Conservation (phyloP, 2,113 vertebrate species). For the Ceuthmochares aereus region DNA sequence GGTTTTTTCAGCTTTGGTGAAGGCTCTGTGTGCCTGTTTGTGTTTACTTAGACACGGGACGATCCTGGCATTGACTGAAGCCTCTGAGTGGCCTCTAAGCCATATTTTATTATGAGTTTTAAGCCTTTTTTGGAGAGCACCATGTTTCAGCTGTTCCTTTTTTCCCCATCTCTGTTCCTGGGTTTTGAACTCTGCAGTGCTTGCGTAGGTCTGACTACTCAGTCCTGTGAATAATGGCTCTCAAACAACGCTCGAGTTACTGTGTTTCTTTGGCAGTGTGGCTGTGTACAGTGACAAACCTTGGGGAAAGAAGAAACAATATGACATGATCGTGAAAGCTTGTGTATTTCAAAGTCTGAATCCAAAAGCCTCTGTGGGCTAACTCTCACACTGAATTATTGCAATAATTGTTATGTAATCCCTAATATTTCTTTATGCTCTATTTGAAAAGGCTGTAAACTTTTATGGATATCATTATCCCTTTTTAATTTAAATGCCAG, state of each 20-base stretch:
- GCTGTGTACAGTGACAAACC: not conserved
- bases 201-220: not conserved
- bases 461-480: not conserved
- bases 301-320: not conserved
- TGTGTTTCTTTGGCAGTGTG: not conserved
- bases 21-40: not conserved
- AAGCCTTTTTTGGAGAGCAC: not conserved
- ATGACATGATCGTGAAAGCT: accelerated
- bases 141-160: not conserved
- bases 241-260: not conserved
- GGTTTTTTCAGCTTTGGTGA: not conserved
- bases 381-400: not conserved
- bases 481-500: not conserved
- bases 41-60: not conserved
- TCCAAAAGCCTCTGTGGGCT: not conserved
- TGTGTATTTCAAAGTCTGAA: not conserved
- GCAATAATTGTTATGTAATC: not conserved
- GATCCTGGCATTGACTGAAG: not conserved
- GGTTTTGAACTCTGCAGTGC: not conserved
- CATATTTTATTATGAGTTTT: not conserved
- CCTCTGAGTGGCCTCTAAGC: not conserved
- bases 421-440: not conserved
- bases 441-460: not conserved
- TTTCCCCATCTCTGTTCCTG: not conserved
- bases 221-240: not conserved